These are phyloP conservation scores for Phaedon cochleariae DNA, from an alignment of 2,888 invertebrate genomes.

Conservation along the genomic window DNA sequence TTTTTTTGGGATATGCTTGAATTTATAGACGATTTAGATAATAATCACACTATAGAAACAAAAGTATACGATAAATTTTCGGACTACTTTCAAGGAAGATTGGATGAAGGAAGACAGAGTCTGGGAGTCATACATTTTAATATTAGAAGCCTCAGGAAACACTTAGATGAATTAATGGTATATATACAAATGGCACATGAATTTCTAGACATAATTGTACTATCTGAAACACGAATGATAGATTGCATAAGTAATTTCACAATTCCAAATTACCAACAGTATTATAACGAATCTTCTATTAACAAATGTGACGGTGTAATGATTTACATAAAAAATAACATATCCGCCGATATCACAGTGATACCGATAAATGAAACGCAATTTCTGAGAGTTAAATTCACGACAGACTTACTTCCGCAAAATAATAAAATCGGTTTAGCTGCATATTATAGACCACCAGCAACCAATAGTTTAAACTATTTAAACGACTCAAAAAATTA, in stretches of 20 bases:
- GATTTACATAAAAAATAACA: too few relatives aligned
- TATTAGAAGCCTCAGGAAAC: slow-evolving; percentile 5
- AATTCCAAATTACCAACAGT: slow-evolving; percentile 2
- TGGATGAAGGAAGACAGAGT: background rate
- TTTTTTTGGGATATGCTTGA: slow-evolving; percentile 1
- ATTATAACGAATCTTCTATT: slow-evolving; percentile 4
- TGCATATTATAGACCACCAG: too few relatives aligned
- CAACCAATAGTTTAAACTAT: too few relatives aligned
- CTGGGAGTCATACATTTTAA: slow-evolving; percentile 5
- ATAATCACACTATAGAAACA: slow-evolving; percentile 2
- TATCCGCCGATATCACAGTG: too few relatives aligned
- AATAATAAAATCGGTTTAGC: too few relatives aligned
- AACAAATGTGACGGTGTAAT: background rate
- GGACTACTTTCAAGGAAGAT: slow-evolving; percentile 6
- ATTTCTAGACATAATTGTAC: slow-evolving; percentile 2
- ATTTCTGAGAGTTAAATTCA: too few relatives aligned
- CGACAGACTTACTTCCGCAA: too few relatives aligned
- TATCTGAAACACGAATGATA: slow-evolving; percentile 7
- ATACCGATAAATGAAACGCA: too few relatives aligned
- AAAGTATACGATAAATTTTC: slow-evolving; percentile 1
- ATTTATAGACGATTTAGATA: slow-evolving; percentile 6
- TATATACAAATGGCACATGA: slow-evolving; percentile 3
- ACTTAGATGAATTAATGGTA: slow-evolving; percentile 3
- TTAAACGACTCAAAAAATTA: too few relatives aligned
- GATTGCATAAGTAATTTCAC: slow-evolving; percentile 6